Evolutionary conservation across 2,113 vertebrate species (phyloP).

Genomic region (Oncorhynchus nerka): DNA sequence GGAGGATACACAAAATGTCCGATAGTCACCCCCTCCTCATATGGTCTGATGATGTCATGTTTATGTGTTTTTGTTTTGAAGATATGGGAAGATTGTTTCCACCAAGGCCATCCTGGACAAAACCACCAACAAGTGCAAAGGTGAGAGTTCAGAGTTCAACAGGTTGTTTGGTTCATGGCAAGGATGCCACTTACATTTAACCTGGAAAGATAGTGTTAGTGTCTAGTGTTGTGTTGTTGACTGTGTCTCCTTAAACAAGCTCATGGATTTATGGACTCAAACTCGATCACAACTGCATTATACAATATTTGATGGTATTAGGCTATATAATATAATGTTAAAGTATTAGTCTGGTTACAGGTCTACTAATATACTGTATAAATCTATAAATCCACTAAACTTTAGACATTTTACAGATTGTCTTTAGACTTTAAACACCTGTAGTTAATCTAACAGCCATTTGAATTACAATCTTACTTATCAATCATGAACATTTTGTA

Average conservation of each 20-base stretch:
- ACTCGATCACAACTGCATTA: no score
- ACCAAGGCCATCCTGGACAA: constrained; percentile 94
- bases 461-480: no score
- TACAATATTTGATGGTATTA: no score
- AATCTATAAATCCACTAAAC: no score
- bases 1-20: constrained; percentile 40
- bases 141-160: constrained; percentile 63
- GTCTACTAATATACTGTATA: no score
- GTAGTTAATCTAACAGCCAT: neutral
- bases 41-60: constrained; percentile 10
- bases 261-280: no score
- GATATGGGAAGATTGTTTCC: constrained; percentile 93
- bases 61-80: constrained; percentile 51
- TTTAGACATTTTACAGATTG: no score
- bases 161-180: neutral
- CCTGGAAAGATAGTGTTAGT: no score
- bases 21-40: constrained; percentile 17
- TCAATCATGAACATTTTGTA: no score
- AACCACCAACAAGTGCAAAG: constrained; percentile 94
- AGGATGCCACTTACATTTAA: neutral
- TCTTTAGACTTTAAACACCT: neutral
- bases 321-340: no score
- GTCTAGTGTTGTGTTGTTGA: neutral
- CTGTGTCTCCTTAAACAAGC: neutral
- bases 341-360: no score